Conservation (phyloP, 1,140 invertebrate species). For the Drosophila bocqueti region DNA sequence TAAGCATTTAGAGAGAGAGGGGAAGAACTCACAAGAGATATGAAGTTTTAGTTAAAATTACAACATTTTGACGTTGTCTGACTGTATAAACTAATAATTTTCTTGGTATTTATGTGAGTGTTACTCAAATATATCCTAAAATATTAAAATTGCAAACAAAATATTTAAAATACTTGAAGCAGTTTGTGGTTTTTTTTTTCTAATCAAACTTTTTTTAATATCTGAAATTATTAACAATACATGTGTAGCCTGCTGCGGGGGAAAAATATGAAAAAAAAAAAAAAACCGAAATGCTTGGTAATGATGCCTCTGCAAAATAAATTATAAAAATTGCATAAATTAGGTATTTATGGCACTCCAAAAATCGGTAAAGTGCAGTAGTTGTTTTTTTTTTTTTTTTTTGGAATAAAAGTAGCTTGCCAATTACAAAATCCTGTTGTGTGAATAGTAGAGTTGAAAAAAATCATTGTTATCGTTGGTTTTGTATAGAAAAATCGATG, state of each 20-base stretch:
- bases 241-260: not conserved
- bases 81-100: not conserved
- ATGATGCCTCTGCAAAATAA: not conserved
- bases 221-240: not conserved
- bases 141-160: not conserved
- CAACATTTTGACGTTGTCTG: not conserved
- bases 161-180: not conserved
- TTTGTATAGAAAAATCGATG: not conserved
- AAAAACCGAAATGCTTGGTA: not conserved
- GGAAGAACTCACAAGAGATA: not conserved
- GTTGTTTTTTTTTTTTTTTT: not conserved
- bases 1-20: not conserved
- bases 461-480: not conserved
- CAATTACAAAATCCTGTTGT: not conserved
- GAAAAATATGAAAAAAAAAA: not conserved
- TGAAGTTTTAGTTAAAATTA: not conserved
- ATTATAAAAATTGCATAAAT: not conserved
- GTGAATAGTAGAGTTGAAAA: not conserved
- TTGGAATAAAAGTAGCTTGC: not conserved
- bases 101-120: not conserved
- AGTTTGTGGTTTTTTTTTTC: not conserved
- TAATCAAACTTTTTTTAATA: not conserved
- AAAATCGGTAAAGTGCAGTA: not conserved
- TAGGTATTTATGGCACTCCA: not conserved
- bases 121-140: not conserved